Base-by-base conservation (phyloP, 2,888 invertebrate species). In the Byasa hedistus region DNA sequence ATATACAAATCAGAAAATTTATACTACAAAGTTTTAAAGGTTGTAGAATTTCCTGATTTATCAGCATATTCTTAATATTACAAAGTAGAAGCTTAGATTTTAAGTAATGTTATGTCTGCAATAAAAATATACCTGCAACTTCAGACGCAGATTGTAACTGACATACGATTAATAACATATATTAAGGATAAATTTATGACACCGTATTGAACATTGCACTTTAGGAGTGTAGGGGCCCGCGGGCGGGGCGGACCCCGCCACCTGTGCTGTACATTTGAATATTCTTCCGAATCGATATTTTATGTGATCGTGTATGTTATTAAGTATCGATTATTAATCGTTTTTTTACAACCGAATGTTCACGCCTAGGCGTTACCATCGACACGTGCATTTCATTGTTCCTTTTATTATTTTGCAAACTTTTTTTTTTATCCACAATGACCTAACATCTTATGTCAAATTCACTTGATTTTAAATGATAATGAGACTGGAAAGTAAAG, bases 211-310 rank as follows among this genome's bases (percentile, higher is more conserved):
- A 69, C 68, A 77, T 69, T 71, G 68, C 64, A 69, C 62, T 63
- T 60, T 61, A 79, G 76, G 82, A 84, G 85, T 83, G 87, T 82
- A 78, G 82, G 74, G 72, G 86, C 86, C 88, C 70, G 79, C 71
- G 86, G 89, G 78, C 66, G 74, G 79, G 89, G 89, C 89, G 89
- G 82, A 73, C 71, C 82, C 74, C 75, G 82, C 83, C 90, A 90
- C 91, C 89, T 89, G 89, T 86, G 82, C 81, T 72, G 71, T 78
- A 72, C 84, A 79, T 84, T 85, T 81, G 84, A 82, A 84, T 85
- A 82, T 84, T 81, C 80, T 80, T 84, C 84, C 85, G 85, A 87
- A 86, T 83, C 89, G 84, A 90, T 91, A 91, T 87, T 87, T 91
- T 86, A 89, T 86, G 78, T 84, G 86, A 83, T 82, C 84, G 79